These are phyloP conservation scores for Lethrus apterus DNA, from an alignment of 1,140 invertebrate genomes.

Conservation along the genomic window DNA sequence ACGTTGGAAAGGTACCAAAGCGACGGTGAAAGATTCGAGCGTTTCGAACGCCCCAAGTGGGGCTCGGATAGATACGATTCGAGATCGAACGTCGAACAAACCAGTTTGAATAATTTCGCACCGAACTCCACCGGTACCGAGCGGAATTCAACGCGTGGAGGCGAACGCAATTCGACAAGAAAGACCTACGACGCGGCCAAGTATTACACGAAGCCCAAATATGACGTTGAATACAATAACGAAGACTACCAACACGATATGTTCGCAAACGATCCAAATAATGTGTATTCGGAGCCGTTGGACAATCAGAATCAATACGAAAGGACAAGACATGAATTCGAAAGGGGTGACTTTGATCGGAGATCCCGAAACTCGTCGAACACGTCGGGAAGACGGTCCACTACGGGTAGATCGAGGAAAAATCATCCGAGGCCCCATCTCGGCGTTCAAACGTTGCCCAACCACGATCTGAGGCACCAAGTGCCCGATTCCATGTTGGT, in stretches of 20 bases:
- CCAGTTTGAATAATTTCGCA: constrained; percentile 29
- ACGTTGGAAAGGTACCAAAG: constrained; percentile 41
- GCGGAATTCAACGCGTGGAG: constrained; percentile 27
- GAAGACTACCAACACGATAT: constrained; percentile 41
- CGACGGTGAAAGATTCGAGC: constrained; percentile 31
- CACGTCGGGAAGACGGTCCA: constrained; percentile 35
- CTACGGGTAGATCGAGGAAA: constrained; percentile 29
- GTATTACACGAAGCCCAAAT: constrained; percentile 47
- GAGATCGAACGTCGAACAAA: constrained; percentile 26
- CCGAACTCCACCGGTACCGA: constrained; percentile 32
- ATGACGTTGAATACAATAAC: constrained; percentile 32
- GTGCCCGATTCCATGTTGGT: constrained; percentile 57
- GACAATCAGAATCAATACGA: constrained; percentile 37
- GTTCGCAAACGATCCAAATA: constrained; percentile 33
- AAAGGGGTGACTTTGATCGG: constrained; percentile 44
- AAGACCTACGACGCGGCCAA: constrained; percentile 50
- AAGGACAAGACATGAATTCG: constrained; percentile 46
- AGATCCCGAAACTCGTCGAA: constrained; percentile 36
- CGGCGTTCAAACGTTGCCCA: constrained; percentile 36
- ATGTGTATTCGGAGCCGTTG: constrained; percentile 37
- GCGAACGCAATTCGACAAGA: constrained; percentile 24
- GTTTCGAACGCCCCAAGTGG: constrained; percentile 39
- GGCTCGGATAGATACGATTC: constrained; percentile 36
- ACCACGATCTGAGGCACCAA: constrained; percentile 35
- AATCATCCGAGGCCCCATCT: constrained; percentile 32